phyloP scores from a whole-genome alignment of 2,888 invertebrate genomes.

The Yponomeuta sedellus region DNA sequence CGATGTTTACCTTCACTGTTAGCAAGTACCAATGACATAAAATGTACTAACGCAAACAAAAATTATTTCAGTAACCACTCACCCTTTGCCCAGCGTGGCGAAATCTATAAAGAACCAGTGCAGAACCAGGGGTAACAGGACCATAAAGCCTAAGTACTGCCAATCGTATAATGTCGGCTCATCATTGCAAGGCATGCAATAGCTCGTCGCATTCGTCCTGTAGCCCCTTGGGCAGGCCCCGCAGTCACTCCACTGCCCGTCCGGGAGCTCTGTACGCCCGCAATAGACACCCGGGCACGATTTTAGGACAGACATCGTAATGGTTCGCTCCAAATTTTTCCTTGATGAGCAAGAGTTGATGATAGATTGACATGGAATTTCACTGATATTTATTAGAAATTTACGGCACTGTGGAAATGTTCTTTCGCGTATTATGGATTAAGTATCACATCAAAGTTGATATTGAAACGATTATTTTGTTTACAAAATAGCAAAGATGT shows the following conservation, averaged over 20 bases:
- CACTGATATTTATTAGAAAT: not conserved
- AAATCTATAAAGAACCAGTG: constrained; percentile 96
- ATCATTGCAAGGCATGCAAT: constrained; percentile 86
- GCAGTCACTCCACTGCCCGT: constrained; percentile 86
- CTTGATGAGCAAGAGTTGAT: no score
- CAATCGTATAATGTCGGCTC: constrained; percentile 91
- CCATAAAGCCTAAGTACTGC: constrained; percentile 96
- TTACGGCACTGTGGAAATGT: not conserved
- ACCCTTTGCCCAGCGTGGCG: constrained; percentile 85
- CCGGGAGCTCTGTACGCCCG: constrained; percentile 80
- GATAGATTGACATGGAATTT: no score
- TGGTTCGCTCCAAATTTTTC: not conserved
- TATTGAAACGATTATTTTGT: not conserved
- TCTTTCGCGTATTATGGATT: not conserved
- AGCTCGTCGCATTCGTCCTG: constrained; percentile 82
- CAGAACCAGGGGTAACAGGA: constrained; percentile 88
- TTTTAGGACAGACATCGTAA: constrained; percentile 49
- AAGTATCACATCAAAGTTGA: no score
- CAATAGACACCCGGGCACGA: constrained; percentile 91
- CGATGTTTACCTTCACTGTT: no score
- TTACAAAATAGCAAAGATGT: no score
- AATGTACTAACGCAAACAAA: no score
- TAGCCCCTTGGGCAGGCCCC: constrained; percentile 92
- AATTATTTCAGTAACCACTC: constrained; percentile 25
- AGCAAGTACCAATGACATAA: no score